phyloP scores from a whole-genome alignment of 2,113 vertebrate species.

The Microtus montanus region DNA sequence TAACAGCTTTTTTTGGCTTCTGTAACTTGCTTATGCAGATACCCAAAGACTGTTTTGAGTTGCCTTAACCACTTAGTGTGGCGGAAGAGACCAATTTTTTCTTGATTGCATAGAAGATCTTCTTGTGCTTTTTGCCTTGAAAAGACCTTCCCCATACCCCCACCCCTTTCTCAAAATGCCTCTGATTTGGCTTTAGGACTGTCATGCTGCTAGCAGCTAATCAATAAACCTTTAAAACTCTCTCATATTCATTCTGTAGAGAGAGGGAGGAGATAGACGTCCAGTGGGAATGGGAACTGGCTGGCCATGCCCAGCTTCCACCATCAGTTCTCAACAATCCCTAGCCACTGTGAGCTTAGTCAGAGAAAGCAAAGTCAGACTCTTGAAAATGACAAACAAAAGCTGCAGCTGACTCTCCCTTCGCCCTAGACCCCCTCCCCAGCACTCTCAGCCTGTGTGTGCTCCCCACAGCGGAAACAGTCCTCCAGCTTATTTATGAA shows the following conservation, averaged over 20 bases:
- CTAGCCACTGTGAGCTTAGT: rapidly evolving
- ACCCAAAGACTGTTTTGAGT: background rate
- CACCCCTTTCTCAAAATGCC: background rate
- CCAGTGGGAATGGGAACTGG: background rate
- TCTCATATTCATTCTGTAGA: background rate
- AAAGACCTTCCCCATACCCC: background rate
- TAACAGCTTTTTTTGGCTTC: background rate
- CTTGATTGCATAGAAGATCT: background rate
- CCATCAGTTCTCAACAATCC: background rate
- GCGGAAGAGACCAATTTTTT: background rate
- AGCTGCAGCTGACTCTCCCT: background rate
- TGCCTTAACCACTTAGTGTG: background rate
- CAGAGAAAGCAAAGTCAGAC: background rate
- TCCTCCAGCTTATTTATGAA: background rate
- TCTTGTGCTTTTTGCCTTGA: background rate
- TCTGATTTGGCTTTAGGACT: background rate
- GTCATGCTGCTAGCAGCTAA: background rate
- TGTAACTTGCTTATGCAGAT: background rate
- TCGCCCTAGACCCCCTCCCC: background rate
- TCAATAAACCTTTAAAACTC: background rate
- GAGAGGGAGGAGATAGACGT: background rate
- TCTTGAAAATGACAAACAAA: background rate
- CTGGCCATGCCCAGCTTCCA: background rate
- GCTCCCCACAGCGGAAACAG: background rate
- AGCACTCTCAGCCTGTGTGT: background rate